These are phyloP conservation scores for Aldrovandia affinis DNA, from an alignment of 2,797 vertebrate species.

Conservation along the genomic window DNA sequence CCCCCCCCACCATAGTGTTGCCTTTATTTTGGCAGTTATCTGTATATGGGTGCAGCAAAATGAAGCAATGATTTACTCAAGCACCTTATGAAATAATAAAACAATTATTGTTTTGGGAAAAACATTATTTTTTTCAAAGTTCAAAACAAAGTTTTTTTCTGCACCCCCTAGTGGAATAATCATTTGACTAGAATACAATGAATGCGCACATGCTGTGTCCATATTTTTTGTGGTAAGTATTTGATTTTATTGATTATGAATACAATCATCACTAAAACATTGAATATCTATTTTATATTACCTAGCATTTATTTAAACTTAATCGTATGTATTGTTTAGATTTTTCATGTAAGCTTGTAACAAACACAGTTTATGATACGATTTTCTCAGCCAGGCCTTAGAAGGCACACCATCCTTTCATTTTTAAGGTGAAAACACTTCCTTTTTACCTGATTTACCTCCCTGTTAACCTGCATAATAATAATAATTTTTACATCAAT, in stretches of 20 bases:
- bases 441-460: background rate
- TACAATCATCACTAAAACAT: background rate
- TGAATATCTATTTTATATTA: background rate
- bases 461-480: background rate
- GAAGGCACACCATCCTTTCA: background rate
- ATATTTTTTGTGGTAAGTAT: background rate
- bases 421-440: background rate
- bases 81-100: background rate
- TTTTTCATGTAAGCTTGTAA: background rate
- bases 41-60: background rate
- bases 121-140: no score
- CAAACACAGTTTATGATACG: background rate
- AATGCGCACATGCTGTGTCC: background rate
- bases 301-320: background rate
- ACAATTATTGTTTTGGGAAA: background rate
- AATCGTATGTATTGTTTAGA: background rate
- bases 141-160: background rate
- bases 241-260: background rate
- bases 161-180: background rate
- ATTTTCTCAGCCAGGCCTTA: no score
- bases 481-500: no score
- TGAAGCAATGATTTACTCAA: background rate
- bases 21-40: no score
- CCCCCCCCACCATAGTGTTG: no score
- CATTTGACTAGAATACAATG: background rate